Evolutionary conservation across 1,140 invertebrate species (phyloP), one percentile per base, ranked within the genome.

Genomic region (Leptopilina clavipes): DNA sequence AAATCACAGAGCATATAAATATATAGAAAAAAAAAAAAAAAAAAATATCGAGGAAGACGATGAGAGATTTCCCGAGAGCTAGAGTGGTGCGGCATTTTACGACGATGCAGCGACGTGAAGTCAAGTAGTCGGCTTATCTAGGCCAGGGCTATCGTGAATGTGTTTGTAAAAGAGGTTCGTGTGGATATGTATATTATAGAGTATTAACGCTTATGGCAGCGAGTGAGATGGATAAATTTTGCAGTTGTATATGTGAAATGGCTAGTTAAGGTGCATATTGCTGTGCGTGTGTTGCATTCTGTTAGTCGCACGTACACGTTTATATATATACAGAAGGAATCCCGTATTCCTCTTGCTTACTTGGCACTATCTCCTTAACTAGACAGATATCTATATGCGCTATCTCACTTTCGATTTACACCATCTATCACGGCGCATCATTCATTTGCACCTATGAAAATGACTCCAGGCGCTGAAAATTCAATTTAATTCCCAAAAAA

Each of bases 351-450:
- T 73, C 56, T 40, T 43, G 73, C 78, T 72, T 81, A 81, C 80
- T 82, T 78, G 81, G 76, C 78, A 79, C 78, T 77, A 79, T 82
- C 81, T 82, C 81, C 81, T 82, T 82, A 82, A 80, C 74, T 44
- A 79, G 75, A 81, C 77, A 77, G 76, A 83, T 79, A 79, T 52
- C 76, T 56, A 71, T 56, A 71, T 73, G 19, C 73, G 59, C 45
- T 72, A 77, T 73, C 77, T 82, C 81, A 82, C 81, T 82, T 82
- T 80, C 81, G 81, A 82, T 82, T 81, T 76, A 73, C 81, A 80
- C 22, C 54, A 59, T 59, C 45, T 17, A 48, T 48, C 54, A 25
- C 54, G 19, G 17, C 54, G 18, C 54, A 59, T 59, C 54, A 52
- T 52, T 12, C 1, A 52, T 17, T 52, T 52, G n/a, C 48, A 52